Percentiles rank a stretch among this genome's conserved stretches.
phyloP scores from a whole-genome alignment of 2,888 invertebrate species.

The Serrognathus titanus region DNA sequence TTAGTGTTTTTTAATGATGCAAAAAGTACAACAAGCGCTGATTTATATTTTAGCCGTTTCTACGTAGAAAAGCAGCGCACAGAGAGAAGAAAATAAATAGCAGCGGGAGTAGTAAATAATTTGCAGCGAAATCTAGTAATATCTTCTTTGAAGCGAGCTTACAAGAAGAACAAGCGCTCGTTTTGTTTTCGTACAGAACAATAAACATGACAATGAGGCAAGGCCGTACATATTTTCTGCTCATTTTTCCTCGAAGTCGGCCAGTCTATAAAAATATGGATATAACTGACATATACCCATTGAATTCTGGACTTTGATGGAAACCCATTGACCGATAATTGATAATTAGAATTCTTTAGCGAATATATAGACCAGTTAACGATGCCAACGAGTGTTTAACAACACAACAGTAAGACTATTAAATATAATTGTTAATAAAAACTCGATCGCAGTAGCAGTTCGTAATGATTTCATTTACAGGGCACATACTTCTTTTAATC shows the following conservation, averaged over 20 bases:
- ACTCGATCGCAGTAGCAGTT: slow-evolving; percentile 8
- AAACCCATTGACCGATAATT: slow-evolving; percentile 34
- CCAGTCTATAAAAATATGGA: slow-evolving; percentile 36
- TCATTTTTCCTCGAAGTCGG: slow-evolving; percentile 27
- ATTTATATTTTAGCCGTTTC: neutral
- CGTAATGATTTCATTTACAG: neutral
- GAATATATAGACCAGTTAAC: slow-evolving; percentile 32
- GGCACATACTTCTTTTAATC: too few relatives aligned
- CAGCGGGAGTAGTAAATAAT: slow-evolving; percentile 33
- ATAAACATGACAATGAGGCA: slow-evolving; percentile 40
- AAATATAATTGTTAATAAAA: slow-evolving; percentile 33
- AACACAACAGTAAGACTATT: slow-evolving; percentile 29
- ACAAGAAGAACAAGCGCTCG: slow-evolving; percentile 30
- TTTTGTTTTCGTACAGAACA: slow-evolving; percentile 22
- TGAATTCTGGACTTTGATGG: slow-evolving; percentile 35
- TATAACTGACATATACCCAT: slow-evolving; percentile 34
- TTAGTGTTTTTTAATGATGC: neutral
- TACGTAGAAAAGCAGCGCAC: neutral
- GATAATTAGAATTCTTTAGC: slow-evolving; percentile 36
- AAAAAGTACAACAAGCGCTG: neutral
- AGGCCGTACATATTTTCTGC: slow-evolving; percentile 40
- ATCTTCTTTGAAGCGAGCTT: slow-evolving; percentile 35
- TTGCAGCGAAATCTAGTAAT: slow-evolving; percentile 35
- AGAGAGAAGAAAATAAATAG: slow-evolving; percentile 10
- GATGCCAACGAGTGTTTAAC: slow-evolving; percentile 25